Evolutionary conservation across 2,113 vertebrate species (phyloP).

Genomic region (Phaethornis superciliosus): DNA sequence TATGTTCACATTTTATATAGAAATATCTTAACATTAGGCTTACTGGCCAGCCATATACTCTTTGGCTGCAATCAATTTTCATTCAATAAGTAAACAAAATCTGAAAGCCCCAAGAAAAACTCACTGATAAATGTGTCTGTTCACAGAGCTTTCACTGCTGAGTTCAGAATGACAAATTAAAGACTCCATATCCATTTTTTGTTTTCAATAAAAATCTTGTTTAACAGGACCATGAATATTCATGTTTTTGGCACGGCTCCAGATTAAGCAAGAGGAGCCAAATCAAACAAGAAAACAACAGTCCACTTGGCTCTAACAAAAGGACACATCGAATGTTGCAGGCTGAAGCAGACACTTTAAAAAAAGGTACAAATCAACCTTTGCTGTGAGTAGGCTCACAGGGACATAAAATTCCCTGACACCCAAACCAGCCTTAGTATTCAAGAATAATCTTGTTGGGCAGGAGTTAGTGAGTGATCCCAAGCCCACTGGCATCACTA

Average conservation of each 20-base stretch:
- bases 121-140: not conserved
- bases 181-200: constrained; percentile 61
- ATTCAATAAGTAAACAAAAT: not conserved
- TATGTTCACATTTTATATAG: not conserved
- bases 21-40: not conserved
- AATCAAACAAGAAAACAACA: constrained; percentile 27
- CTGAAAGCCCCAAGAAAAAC: not conserved
- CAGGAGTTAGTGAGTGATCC: not conserved
- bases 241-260: constrained; percentile 47
- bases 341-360: not conserved
- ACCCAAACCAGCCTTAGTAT: not conserved
- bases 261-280: constrained; percentile 21
- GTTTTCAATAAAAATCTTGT: constrained; percentile 75
- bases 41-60: not conserved
- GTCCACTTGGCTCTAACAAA: constrained; percentile 15
- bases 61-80: not conserved
- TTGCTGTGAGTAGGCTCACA: not conserved
- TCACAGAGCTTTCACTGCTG: constrained; percentile 35
- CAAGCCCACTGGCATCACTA: not conserved
- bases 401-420: not conserved
- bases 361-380: not conserved
- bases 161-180: constrained; percentile 29
- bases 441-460: not conserved
- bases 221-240: constrained; percentile 68
- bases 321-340: constrained; percentile 9